Evolutionary conservation across 2,797 vertebrate genomes (phyloP).

Genomic region (Alosa sapidissima): DNA sequence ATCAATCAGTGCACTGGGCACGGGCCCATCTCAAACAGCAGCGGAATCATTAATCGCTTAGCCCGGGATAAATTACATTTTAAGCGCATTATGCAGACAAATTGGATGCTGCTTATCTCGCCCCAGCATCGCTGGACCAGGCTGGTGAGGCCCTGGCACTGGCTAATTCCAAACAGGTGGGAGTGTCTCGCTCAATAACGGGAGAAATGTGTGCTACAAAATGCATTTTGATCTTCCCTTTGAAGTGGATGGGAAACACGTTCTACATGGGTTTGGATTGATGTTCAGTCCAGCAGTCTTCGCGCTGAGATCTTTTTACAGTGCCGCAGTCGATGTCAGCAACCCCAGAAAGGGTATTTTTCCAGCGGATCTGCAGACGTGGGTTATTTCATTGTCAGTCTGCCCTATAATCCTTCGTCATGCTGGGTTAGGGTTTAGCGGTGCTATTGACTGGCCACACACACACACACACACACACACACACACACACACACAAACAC

Average conservation of each 20-base stretch:
- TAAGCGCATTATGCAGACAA: slow-evolving; percentile 55
- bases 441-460: background rate
- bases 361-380: slow-evolving; percentile 11
- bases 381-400: slow-evolving; percentile 4
- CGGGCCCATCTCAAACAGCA: slow-evolving; percentile 45
- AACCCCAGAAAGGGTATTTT: background rate
- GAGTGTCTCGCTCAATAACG: slow-evolving; percentile 26
- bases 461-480: background rate
- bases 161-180: slow-evolving; percentile 48
- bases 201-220: slow-evolving; percentile 3
- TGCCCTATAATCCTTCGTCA: slow-evolving; percentile 5
- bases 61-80: slow-evolving; percentile 48
- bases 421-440: slow-evolving; percentile 22
- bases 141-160: background rate
- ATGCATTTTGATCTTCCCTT: slow-evolving; percentile 4
- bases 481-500: no score
- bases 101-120: slow-evolving; percentile 52
- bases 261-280: background rate
- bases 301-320: background rate
- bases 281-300: background rate
- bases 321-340: slow-evolving; percentile 1
- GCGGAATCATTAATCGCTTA: slow-evolving; percentile 55
- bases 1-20: slow-evolving; percentile 46
- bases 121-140: slow-evolving; percentile 39
- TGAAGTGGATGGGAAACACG: slow-evolving; percentile 1